phyloP scores from a whole-genome alignment of 2,888 invertebrate species.

The Drosophila paramelanica region DNA sequence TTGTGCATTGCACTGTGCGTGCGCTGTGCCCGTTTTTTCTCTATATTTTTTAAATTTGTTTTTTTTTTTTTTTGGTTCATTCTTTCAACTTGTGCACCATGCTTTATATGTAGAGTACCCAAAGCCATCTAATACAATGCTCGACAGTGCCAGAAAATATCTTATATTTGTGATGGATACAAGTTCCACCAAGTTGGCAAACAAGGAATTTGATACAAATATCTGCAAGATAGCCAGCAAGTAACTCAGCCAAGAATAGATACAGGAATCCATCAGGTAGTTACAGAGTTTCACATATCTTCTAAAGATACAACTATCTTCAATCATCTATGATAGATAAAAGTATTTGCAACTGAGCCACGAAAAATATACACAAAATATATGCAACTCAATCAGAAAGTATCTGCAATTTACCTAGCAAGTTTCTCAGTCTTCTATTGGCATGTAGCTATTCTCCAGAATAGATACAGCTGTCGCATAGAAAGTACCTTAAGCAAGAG shows the following conservation, averaged over 20 bases:
- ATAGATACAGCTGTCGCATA: too few relatives aligned
- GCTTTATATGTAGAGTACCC: slow-evolving; percentile 35
- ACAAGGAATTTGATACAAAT: neutral
- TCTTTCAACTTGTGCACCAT: slow-evolving; percentile 59
- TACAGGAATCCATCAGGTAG: too few relatives aligned
- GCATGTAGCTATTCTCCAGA: too few relatives aligned
- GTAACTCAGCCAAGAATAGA: neutral
- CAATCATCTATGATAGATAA: too few relatives aligned
- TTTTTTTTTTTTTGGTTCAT: slow-evolving; percentile 9
- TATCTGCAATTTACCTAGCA: neutral
- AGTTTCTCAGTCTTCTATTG: too few relatives aligned
- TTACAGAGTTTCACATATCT: too few relatives aligned
- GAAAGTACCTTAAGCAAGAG: too few relatives aligned
- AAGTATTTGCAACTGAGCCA: too few relatives aligned
- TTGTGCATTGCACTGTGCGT: slow-evolving; percentile 49
- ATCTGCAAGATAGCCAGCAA: neutral
- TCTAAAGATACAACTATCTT: neutral
- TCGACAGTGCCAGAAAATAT: neutral
- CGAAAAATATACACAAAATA: too few relatives aligned
- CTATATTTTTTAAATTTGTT: neutral
- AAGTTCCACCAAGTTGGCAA: neutral
- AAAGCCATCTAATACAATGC: slow-evolving; percentile 1
- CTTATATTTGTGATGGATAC: neutral
- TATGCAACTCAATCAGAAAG: too few relatives aligned
- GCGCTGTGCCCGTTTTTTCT: slow-evolving; percentile 23